Conservation (phyloP, 2,113 vertebrate genomes). For the Pampusana beccarii region DNA sequence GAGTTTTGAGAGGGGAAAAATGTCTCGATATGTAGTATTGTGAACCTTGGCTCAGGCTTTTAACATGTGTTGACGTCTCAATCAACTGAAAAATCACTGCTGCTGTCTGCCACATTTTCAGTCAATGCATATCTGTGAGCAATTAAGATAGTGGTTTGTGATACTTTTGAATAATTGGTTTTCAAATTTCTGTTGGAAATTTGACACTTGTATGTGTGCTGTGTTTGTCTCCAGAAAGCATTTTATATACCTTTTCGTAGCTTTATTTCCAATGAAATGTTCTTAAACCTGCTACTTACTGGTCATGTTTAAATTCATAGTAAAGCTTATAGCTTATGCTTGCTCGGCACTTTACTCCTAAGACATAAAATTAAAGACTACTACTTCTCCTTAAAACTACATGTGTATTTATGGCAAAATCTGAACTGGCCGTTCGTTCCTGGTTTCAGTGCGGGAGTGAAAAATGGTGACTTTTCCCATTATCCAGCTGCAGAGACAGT, state of each 20-base stretch:
- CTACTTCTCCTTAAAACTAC: neutral
- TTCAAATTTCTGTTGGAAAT: neutral
- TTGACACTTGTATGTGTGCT: neutral
- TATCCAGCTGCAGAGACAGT: slow-evolving; percentile 27
- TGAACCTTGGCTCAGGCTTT: neutral
- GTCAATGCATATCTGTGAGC: neutral
- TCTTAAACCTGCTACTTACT: neutral
- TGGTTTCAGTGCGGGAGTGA: neutral
- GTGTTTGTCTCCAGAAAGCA: neutral
- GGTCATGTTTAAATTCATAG: neutral
- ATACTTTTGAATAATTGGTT: neutral
- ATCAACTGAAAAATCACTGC: neutral
- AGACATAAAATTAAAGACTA: neutral
- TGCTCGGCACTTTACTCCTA: neutral
- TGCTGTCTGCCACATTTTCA: neutral
- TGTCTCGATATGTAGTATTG: accelerated
- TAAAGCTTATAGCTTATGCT: neutral
- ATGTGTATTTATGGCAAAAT: neutral
- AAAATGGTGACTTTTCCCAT: neutral
- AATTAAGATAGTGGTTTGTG: neutral
- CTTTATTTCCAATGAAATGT: neutral
- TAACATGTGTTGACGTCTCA: neutral
- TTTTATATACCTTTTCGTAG: neutral
- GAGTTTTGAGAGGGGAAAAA: neutral
- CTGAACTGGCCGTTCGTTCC: neutral